These are phyloP conservation scores for Torymus texanus DNA, from an alignment of 2,888 invertebrate genomes.

Conservation along the genomic window DNA sequence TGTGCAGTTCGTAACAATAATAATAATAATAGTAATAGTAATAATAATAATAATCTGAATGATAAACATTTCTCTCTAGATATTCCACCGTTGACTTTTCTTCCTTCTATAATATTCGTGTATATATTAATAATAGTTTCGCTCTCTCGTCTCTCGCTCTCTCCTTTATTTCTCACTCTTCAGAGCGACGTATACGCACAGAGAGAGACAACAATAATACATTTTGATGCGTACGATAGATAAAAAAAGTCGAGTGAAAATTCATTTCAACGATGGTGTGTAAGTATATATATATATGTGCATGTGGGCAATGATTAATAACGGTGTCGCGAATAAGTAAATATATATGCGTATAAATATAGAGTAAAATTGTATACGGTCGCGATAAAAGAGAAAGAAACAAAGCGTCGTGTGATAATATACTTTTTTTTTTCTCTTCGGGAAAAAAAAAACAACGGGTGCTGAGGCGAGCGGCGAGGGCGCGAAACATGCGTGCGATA, in stretches of 20 bases:
- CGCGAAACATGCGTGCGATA: constrained; percentile 37
- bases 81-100: constrained; percentile 10
- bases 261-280: constrained; percentile 12
- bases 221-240: constrained; percentile 17
- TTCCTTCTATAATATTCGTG: too few species aligned
- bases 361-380: not conserved
- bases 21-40: constrained; percentile 65
- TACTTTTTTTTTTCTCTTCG: constrained; percentile 22
- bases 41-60: constrained; percentile 62
- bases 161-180: constrained; percentile 42
- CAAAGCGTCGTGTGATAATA: constrained; percentile 31
- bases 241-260: constrained; percentile 5
- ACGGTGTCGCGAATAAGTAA: not conserved
- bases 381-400: constrained; percentile 44
- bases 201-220: constrained; percentile 10
- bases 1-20: constrained; percentile 69
- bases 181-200: constrained; percentile 11
- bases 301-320: constrained; percentile 3
- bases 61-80: constrained; percentile 42
- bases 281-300: constrained; percentile 20
- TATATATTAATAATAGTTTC: constrained; percentile 22
- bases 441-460: not conserved
- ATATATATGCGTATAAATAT: not conserved
- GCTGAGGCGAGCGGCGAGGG: constrained; percentile 15
- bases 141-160: constrained; percentile 19